Evolutionary conservation across 2,113 vertebrate genomes (phyloP), one percentile per base, ranked within the genome.

Genomic region (Caranx ignobilis): DNA sequence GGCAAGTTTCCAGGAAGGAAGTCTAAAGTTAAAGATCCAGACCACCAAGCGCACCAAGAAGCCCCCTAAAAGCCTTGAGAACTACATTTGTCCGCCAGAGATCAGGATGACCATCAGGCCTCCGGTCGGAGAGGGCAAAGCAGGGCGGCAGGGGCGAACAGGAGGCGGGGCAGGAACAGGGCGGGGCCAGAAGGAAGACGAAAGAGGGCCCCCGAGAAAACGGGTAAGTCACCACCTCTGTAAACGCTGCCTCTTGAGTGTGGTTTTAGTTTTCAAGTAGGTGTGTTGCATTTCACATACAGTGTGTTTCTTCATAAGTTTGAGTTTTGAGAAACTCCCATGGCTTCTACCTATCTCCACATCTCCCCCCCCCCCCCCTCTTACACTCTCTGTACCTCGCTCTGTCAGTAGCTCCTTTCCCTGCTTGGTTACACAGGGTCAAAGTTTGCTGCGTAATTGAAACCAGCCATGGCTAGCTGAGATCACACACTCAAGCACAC

Each of bases 31-130:
- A 82, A 99, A 99, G 95, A 99, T 99, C 86, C 98, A 99, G 95
- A 99, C 98, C 56, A 99, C 97, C 62, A 99, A 99, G 91, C 95
- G 98, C 90, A 96, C 97, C 0, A 99, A 99, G 94, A 99, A 99
- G 93, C 98, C 97, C 89, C 98, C 98, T 60, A 99, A 99, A 93
- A 99, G 95, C 90, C 94, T 99, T 94, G 98, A 99, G 96, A 99
- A 99, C 96, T 99, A 99, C 87, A 99, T 99, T 89, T 99, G 98
- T 82, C 98, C 98, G 52, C 98, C 98, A 0, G 98, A 98, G 95
- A 99, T 99, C 93, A 98, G 98, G 92, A 98, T 99, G 93, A 99
- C 97, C 89, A 99, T 98, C 92, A 97, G 97, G 87, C 97, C 98
- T 75, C 95, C 96, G 15, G 70, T 77, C 6, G 92, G 90, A 82